Base-by-base conservation (phyloP, 2,888 invertebrate genomes). In the Lypha dubia region DNA sequence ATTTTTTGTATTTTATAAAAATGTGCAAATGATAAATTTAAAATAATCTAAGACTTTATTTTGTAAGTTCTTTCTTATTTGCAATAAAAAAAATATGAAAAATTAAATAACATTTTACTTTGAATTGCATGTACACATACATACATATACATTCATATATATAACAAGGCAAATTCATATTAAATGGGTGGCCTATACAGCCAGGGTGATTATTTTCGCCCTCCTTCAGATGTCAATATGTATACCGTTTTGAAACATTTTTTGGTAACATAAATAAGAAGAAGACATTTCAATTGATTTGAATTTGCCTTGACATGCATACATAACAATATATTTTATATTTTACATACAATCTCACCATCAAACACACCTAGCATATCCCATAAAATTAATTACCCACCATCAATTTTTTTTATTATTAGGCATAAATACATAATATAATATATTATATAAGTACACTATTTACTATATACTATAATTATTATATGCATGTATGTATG, bases 51-150 rank as follows among this genome's bases (percentile, higher is more conserved):
- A 83, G 73, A 74, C 58, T 77, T 58, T 73, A 77, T 44, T 71
- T 76, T 74, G 15, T 82, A 84, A 76, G 75, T 76, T 53, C 24
- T 53, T 76, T 77, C 67, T 85, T 75, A 71, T 75, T 67, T 83
- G 77, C 74, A 83, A 85, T 85, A 85, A 83, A 79, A 56, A 41
- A 24, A 11, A 20, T 9, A 44, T 70, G 20, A 62, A 82, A 60
- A 82, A 41, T 41, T 60, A 38, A 67, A 44, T 15, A 11, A 46
- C 49, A 71, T 22, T 71, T 80, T 70, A 58, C 35, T 71, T 68
- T 15, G 9, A 63, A 44, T 46, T 46, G 1, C 38, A 41, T 60
- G 15, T 11, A 49, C 3, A 38, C 22, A 51, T n/a, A 32, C 51
- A 41, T 41, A 70, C 51, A 60, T 4, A n/a, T 5, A 20, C n/a